Evolutionary conservation across 2,797 vertebrate species (phyloP), one percentile per base, ranked within the genome.

Genomic region (Hydrophis major): DNA sequence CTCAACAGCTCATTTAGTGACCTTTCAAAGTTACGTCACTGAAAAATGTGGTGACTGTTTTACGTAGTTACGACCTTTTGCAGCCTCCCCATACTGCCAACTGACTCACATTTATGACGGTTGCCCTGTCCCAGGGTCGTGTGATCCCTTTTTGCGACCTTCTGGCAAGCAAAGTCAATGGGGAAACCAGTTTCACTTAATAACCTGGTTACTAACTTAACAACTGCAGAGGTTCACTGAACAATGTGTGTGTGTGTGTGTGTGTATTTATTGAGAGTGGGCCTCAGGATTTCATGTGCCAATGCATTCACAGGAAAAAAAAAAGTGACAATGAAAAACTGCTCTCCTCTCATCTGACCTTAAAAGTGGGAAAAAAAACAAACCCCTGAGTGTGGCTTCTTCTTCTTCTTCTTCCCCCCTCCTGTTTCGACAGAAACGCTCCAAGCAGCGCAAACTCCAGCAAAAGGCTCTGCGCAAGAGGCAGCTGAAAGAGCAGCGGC

Each of bases 401-500:
- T 47, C 93, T 0, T 92, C 86, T 95, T 87, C 94, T 42, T 96
- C 2, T n/a, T 14, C 95, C 50, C 96, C 2, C 1, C n/a, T 32
- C 28, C 2, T 32, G n/a, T 74, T 96, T 96, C 94, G 94, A 6
- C 97, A 99, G 99, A 99, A 99, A 96, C 98, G 99, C 87, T 99
- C 99, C 4, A 99, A 99, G 95, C 99, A 99, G 93, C 98, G 99
- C 10, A 99, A 99, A 92, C 98, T 99, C 28, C 99, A 99, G 96
- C 99, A 99, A 97, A 99, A 99, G 96, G 99, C 99, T 16, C 97
- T 99, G 56, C 98, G 99, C 78, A 99, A 99, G 97, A 98, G 99
- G 16, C 99, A 99, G 96, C 98, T 99, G 96, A 99, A 99, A 93
- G 99, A 99, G 92, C 99, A 99, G 96, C 98, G 99, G 89, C 99